These are phyloP conservation scores for Caenorhabditis brenneri DNA, from an alignment of 1,140 invertebrate genomes.

Conservation along the genomic window DNA sequence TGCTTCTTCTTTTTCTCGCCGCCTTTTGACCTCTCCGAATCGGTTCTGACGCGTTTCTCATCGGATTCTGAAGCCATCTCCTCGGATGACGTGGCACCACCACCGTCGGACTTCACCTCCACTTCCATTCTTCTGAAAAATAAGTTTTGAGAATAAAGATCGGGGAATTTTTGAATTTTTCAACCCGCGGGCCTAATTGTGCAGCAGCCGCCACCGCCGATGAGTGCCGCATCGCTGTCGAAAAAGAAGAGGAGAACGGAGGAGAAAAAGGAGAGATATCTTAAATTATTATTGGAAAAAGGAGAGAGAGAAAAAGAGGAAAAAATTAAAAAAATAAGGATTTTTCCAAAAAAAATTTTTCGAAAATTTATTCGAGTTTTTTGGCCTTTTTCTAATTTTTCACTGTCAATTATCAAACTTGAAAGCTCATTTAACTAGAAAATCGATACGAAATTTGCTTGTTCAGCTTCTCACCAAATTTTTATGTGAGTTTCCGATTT, in stretches of 20 bases:
- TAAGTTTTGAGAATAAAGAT: too few relatives aligned
- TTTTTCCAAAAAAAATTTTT: too few relatives aligned
- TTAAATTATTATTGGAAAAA: slow-evolving; percentile 6
- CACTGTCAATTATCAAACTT: too few relatives aligned
- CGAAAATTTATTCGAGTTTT: too few relatives aligned
- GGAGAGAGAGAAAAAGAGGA: neutral
- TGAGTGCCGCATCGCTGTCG: neutral
- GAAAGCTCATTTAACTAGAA: too few relatives aligned
- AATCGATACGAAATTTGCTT: too few relatives aligned
- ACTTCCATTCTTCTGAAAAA: neutral
- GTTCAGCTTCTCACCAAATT: too few relatives aligned
- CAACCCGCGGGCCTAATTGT: neutral
- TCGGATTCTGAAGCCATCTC: neutral
- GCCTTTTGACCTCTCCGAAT: neutral
- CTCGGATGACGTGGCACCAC: neutral
- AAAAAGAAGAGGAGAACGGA: neutral
- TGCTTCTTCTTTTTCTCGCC: slow-evolving; percentile 1
- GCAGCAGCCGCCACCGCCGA: neutral
- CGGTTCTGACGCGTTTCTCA: neutral
- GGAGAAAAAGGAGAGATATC: neutral
- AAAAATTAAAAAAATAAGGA: neutral
- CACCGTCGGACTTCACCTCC: neutral
- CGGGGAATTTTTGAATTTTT: too few relatives aligned
- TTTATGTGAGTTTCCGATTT: too few relatives aligned
- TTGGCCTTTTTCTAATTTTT: too few relatives aligned